Conservation (phyloP, 2,888 invertebrate species). For the Nycteola revayana region DNA sequence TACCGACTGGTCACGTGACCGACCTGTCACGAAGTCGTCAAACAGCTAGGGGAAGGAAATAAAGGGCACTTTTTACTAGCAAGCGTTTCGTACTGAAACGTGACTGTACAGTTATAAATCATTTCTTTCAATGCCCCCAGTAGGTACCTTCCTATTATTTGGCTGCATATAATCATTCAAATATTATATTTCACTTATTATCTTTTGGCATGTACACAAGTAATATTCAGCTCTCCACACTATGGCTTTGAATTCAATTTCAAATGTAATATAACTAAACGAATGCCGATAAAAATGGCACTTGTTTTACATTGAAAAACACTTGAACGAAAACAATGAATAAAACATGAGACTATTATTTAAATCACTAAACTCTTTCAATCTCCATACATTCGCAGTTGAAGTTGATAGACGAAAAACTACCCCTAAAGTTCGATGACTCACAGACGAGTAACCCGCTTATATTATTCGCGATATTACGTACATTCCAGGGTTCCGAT, state of each 20-base stretch:
- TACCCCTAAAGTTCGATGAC: constrained; percentile 44
- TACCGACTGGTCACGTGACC: constrained; percentile 43
- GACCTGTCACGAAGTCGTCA: constrained; percentile 36
- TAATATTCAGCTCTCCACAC: too few relatives aligned
- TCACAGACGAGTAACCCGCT: constrained; percentile 5
- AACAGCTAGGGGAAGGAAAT: constrained; percentile 21
- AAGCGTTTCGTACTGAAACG: constrained; percentile 21
- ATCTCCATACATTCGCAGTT: constrained; percentile 11
- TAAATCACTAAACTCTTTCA: constrained; percentile 15
- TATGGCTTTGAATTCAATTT: too few relatives aligned
- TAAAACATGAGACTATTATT: constrained; percentile 22
- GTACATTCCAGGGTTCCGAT: too few relatives aligned
- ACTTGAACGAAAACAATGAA: constrained; percentile 10
- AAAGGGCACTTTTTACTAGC: constrained; percentile 28
- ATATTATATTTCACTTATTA: too few relatives aligned
- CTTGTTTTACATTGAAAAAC: neutral
- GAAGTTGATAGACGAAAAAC: constrained; percentile 17
- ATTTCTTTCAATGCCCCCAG: constrained; percentile 4
- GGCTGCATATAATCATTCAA: too few relatives aligned
- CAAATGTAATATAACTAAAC: too few relatives aligned
- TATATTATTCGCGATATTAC: constrained; percentile 3
- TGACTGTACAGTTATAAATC: constrained; percentile 16
- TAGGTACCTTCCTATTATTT: too few relatives aligned
- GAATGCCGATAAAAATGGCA: too few relatives aligned
- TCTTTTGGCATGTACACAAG: too few relatives aligned